Evolutionary conservation across 2,113 vertebrate genomes (phyloP).

Genomic region (Trochalopteron elliotii): DNA sequence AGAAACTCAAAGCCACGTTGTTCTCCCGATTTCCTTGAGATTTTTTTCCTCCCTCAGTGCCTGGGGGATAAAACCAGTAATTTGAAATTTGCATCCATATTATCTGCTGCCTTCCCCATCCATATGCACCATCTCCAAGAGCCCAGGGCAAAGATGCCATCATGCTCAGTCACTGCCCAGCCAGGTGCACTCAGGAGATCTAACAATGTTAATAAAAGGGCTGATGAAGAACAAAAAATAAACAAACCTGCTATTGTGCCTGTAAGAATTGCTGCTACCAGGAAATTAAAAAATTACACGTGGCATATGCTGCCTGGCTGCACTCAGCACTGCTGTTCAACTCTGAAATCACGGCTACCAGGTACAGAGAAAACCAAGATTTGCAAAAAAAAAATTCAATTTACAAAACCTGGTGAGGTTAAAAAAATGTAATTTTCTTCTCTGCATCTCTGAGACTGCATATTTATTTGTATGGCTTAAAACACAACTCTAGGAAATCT

Average conservation of each 20-base stretch:
- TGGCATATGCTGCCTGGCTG: conserved; percentile 14
- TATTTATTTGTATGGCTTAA: background rate
- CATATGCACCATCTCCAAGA: background rate
- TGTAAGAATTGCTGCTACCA: conserved; percentile 53
- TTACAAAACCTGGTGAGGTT: background rate
- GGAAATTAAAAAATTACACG: conserved; percentile 59
- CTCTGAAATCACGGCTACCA: background rate
- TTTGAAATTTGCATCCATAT: conserved; percentile 52
- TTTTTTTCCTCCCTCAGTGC: conserved; percentile 6
- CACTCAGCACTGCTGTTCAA: background rate
- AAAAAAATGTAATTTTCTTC: background rate
- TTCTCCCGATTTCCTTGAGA: background rate
- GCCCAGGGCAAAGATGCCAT: conserved; percentile 58
- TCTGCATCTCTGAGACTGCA: background rate
- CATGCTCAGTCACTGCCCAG: conserved; percentile 18
- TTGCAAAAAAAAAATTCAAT: background rate
- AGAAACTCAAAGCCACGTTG: background rate
- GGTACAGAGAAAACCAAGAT: background rate
- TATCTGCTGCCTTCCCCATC: conserved; percentile 35
- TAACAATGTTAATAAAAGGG: conserved; percentile 63
- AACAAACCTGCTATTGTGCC: conserved; percentile 52
- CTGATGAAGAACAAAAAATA: conserved; percentile 60
- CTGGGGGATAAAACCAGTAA: background rate
- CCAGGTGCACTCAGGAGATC: conserved; percentile 57
- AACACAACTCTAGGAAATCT: background rate